A percentile compares a stretch with the other conserved stretches of the same genome.
These are phyloP conservation scores for Anguilla marmorata DNA, from an alignment of 2,797 vertebrate genomes.

Conservation along the genomic window DNA sequence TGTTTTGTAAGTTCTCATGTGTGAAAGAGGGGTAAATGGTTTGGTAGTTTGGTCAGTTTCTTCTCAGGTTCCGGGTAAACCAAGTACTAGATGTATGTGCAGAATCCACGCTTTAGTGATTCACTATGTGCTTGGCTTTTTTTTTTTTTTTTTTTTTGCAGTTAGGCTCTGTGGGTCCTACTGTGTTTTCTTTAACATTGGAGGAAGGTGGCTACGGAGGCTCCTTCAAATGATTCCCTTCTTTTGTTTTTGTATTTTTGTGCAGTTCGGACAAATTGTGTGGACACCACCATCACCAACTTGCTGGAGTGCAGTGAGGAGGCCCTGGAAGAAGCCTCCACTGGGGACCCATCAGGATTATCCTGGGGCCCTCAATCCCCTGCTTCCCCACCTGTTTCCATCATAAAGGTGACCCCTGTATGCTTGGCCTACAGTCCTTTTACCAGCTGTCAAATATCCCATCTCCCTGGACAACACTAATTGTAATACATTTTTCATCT, in stretches of 20 bases:
- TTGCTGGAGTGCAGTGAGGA: constrained; percentile 87
- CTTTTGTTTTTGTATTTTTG: constrained; percentile 28
- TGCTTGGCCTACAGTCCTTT: background rate
- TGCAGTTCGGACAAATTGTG: constrained; percentile 87
- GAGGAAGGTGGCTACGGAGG: background rate
- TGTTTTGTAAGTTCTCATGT: background rate
- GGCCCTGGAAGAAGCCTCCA: constrained; percentile 56
- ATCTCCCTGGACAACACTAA: background rate
- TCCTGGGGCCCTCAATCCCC: constrained; percentile 46
- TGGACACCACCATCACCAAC: constrained; percentile 95
- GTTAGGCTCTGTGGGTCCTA: background rate
- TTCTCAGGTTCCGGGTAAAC: background rate
- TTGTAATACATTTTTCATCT: background rate
- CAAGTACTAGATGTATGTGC: background rate
- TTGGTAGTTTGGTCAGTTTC: background rate
- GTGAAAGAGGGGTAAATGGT: background rate
- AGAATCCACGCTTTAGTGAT: background rate
- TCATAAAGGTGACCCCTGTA: constrained; percentile 62
- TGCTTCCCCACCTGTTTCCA: constrained; percentile 48
- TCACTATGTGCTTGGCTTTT: background rate
- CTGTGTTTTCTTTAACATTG: background rate
- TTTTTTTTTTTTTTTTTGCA: no score
- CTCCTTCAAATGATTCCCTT: background rate
- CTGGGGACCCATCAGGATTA: constrained; percentile 49
- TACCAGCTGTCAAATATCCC: background rate